Evolutionary conservation across 1,140 invertebrate genomes (phyloP), one percentile per base, ranked within the genome.

Genomic region (Micrasema longulum): DNA sequence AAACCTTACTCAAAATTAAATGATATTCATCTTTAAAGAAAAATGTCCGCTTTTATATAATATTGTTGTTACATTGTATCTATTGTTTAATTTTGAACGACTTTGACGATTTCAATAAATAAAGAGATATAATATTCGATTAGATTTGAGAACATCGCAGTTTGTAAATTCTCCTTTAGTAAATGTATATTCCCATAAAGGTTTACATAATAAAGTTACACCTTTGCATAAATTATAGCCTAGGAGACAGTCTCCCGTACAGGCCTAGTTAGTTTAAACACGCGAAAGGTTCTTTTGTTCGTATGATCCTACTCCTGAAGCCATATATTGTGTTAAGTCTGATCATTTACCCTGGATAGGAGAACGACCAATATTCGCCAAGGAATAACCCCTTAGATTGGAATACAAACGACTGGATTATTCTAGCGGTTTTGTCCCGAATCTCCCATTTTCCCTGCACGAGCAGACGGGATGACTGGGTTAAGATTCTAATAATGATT

Each of bases 401-500:
- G 53, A 57, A 57, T 57, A 57, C 53, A 57, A 57, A 57, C 14
- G 26, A 57, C 53, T 16, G 23, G 26, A 57, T 57, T 57, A 57
- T 20, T n/a, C 53, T 14, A 26, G 2, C 11, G 22, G 12, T 31
- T 1, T 14, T n/a, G 9, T n/a, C 45, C 10, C 38, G 1, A 5
- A 11, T 5, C 10, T 41, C 5, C 12, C n/a, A 1, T 41, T 41
- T 41, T 1, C 38, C 38, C n/a, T 41, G 5, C n/a, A 1, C 38
- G 10, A 1, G 5, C 7, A 35, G 36, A 57, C 36, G 53, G 53
- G 36, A 57, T 35, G 12, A 35, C 53, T 57, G 26, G 20, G n/a
- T 36, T 35, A 57, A 57, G 26, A 57, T 57, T 57, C n/a, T 20
- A 57, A 35, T 57, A 57, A 57, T 57, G 53, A 35, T 57, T 57